Percentiles rank a stretch among this genome's conserved stretches.
Conservation (phyloP, 1,140 invertebrate genomes). For the Drosophila littoralis region DNA sequence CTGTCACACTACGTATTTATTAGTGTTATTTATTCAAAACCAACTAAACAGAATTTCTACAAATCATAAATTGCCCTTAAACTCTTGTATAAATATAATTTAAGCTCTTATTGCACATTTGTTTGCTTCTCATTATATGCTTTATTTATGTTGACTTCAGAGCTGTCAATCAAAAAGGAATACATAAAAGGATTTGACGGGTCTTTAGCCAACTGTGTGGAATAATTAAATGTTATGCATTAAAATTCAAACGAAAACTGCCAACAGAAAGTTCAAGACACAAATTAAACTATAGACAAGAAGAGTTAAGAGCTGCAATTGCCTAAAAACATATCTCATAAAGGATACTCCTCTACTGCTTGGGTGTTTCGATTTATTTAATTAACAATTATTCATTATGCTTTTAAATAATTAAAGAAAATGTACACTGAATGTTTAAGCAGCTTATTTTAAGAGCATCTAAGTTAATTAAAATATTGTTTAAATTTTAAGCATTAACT, state of each 20-base stretch:
- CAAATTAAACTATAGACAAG: background rate
- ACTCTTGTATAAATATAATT: background rate
- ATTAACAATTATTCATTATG: no score
- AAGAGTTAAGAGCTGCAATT: background rate
- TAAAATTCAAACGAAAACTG: constrained; percentile 13
- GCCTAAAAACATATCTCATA: background rate
- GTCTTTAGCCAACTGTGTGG: background rate
- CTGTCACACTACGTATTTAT: background rate
- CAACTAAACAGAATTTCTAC: background rate
- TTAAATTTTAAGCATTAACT: background rate
- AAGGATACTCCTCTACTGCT: background rate
- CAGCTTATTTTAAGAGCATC: no score
- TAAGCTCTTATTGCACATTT: background rate
- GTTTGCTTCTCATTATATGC: constrained; percentile 25
- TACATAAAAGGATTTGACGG: constrained; percentile 19
- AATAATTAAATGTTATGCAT: constrained; percentile 22
- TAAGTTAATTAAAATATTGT: no score
- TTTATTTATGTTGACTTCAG: constrained; percentile 4
- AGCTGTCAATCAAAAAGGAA: constrained; percentile 11
- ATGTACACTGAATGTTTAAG: no score
- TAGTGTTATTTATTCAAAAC: background rate
- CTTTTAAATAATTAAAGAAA: no score
- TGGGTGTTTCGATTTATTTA: background rate
- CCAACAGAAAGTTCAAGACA: constrained; percentile 3
- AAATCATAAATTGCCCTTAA: background rate